phyloP scores from a whole-genome alignment of 2,888 invertebrate genomes.

The Ophion slaviceki region DNA sequence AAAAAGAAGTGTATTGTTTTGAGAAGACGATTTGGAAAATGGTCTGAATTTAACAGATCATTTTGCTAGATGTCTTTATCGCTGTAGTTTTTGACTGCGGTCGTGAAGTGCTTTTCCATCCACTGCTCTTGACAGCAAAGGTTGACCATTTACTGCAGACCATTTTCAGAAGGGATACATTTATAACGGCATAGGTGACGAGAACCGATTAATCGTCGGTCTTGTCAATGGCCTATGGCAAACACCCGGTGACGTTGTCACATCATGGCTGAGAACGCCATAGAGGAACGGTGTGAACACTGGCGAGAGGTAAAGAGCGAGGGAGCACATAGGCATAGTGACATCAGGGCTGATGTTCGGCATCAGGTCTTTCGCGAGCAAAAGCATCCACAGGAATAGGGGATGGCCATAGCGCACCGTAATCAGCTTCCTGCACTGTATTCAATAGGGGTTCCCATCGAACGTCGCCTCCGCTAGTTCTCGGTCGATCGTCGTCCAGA shows the following conservation, averaged over 20 bases:
- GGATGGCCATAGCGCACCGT: slow-evolving; percentile 42
- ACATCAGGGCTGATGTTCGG: slow-evolving; percentile 41
- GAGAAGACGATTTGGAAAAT: background rate
- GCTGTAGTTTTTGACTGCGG: too few species aligned
- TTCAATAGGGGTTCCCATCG: slow-evolving; percentile 65
- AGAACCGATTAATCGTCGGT: slow-evolving; percentile 75
- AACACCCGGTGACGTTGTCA: slow-evolving; percentile 68
- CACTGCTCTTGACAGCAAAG: too few species aligned
- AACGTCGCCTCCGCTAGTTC: slow-evolving; percentile 54
- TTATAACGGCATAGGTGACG: too few species aligned
- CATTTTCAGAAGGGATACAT: too few species aligned
- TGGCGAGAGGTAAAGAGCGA: slow-evolving; percentile 10
- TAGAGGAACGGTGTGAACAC: background rate
- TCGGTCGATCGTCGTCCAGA: slow-evolving; percentile 54
- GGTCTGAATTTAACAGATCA: too few species aligned
- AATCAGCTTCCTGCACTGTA: slow-evolving; percentile 59
- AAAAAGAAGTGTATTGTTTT: slow-evolving; percentile 2
- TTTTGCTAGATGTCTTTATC: too few species aligned
- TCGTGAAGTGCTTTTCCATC: too few species aligned
- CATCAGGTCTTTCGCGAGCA: slow-evolving; percentile 58
- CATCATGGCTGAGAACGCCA: background rate
- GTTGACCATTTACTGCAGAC: too few species aligned
- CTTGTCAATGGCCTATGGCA: slow-evolving; percentile 70
- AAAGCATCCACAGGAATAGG: slow-evolving; percentile 70
- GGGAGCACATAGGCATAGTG: slow-evolving; percentile 3